Base-by-base conservation (phyloP, 2,113 vertebrate genomes). In the Stigmatopora argus region DNA sequence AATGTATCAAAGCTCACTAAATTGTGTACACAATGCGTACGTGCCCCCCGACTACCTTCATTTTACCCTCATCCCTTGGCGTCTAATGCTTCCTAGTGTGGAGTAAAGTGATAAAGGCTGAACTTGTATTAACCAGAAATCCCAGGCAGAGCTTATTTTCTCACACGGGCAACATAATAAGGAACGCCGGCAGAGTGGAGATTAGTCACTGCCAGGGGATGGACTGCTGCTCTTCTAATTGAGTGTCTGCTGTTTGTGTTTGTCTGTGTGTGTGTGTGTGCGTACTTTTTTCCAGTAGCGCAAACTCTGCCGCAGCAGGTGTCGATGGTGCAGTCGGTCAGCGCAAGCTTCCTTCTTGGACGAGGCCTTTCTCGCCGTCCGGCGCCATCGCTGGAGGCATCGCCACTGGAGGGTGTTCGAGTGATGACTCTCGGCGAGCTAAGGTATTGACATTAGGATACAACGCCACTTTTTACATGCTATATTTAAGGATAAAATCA, bases 371-470 rank as follows among this genome's bases (percentile, higher is more conserved):
- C 71, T 87, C 35, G 87, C 66, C 3, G 72, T 64, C 70, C 75
- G 90, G 49, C 86, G 83, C 96, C 96, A 99, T 72, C 41, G 31
- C 64, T 87, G 71, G 49, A 93, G 81, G 71, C 78, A 93, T 38
- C 72, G 86, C 72, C 84, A 92, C 85, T 93, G 89, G 57, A 95
- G 72, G 47, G 51, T 47, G 57, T 74, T 73, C 70, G 60, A 78
- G 66, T 92, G 79, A 81, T 96, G 92, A 73, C 66, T 83, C 80
- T 87, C 63, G 11, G 96, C 94, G 82, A 93, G 79, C 97, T 99
- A 75, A 12, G 52, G 72, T 68, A 80, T 38, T 85, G 70, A 56
- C 72, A 80, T 73, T 35, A 53, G 21, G 63, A 73, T 70, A 67
- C 23, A 64, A 53, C 21, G 34, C 10, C 3, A 26, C 1, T 23